Evolutionary conservation across 1,140 invertebrate species (phyloP), one percentile per base, ranked within the genome.

Genomic region (Nylanderia fulva): DNA sequence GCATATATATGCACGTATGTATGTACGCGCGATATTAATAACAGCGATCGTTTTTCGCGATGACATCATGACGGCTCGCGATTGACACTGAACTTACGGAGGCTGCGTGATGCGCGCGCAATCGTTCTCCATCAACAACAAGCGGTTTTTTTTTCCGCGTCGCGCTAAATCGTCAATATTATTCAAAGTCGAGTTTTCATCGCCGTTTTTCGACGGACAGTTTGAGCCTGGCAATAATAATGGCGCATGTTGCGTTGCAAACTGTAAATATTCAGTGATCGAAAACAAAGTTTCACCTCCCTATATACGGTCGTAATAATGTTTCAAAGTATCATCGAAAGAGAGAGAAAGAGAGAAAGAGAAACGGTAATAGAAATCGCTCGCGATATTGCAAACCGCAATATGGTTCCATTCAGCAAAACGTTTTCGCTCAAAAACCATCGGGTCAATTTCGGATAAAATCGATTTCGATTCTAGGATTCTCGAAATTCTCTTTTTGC

Each of bases 1-100:
- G 3, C 29, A 3, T n/a, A 33, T 3, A 3, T 52, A 15, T 21
- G 24, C 18, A 33, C 29, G 29, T n/a, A 33, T 3, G 29, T 52
- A 21, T 39, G 29, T 39, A 29, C 8, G 6, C 1, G 33, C 13
- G 33, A 7, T 80, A 58, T 80, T 71, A 80, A 71, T 80, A 61
- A 58, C 48, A 36, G 48, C 42, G 63, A 80, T 80, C 52, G 33
- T 45, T 56, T 1, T 56, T 21, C 21, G 8, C 24, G 52, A 80
- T 71, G 77, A 80, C 52, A 71, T 71, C 36, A 71, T 29, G 7
- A 36, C 42, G 9, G 4, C 13, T 52, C 21, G 18, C 18, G 18
- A 71, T 42, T 80, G 52, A 58, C 52, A 58, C 27, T 66, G 27
- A 77, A 77, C 58, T 77, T 77, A 36, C 33, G 58, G 18, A 48